phyloP scores from a whole-genome alignment of 1,140 invertebrate species.

The Brachionus asplanchnoidis region DNA sequence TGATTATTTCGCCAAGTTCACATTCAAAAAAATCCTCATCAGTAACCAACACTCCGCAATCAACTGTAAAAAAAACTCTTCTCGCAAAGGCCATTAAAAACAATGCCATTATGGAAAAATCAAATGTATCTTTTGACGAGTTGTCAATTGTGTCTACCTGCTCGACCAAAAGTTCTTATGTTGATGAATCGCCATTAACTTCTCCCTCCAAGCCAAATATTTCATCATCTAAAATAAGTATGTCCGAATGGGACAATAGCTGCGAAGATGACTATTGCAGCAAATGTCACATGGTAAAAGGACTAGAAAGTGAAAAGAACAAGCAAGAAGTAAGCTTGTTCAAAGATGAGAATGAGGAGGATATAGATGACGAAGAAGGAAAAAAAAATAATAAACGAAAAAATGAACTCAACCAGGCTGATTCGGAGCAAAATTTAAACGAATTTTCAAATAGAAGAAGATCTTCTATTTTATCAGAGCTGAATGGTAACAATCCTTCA shows the following conservation, averaged over 20 bases:
- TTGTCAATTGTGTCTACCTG: not conserved
- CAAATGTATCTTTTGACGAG: constrained; percentile 13
- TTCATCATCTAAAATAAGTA: not conserved
- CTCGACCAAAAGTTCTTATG: not conserved
- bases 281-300: not conserved
- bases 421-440: not conserved
- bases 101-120: not conserved
- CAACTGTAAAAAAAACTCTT: constrained; percentile 22
- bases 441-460: not conserved
- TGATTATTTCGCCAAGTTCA: not conserved
- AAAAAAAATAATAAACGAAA: constrained; percentile 19
- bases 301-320: not conserved
- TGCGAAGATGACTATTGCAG: not conserved
- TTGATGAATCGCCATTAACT: not conserved
- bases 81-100: constrained; percentile 34
- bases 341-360: not conserved
- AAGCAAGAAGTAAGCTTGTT: not conserved
- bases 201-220: not conserved
- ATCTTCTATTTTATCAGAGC: constrained; percentile 11
- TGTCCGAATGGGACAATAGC: not conserved
- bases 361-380: not conserved
- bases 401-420: not conserved
- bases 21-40: not conserved
- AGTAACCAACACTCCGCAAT: constrained; percentile 15
- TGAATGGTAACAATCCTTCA: not conserved